These are phyloP conservation scores for Parazoanthus darwini DNA, from an alignment of 92 coral and sea anemone species.

Conservation along the genomic window DNA sequence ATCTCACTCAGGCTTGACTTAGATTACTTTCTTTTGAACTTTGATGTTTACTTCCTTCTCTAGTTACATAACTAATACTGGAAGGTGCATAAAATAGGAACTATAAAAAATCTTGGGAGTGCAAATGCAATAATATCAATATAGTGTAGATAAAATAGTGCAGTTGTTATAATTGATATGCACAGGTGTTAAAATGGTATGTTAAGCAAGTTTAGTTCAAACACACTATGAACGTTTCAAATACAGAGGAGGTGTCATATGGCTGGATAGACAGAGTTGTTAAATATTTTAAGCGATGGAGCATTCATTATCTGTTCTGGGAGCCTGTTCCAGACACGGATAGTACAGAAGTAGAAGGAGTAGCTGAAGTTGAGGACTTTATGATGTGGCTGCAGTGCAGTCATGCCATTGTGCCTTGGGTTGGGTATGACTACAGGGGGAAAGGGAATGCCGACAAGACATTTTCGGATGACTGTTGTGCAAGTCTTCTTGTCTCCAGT, in stretches of 20 bases:
- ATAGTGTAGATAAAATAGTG: not conserved
- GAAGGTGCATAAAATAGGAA: not conserved
- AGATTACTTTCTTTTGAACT: not conserved
- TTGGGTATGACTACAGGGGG: constrained; percentile 18
- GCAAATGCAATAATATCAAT: not conserved
- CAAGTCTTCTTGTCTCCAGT: constrained; percentile 36
- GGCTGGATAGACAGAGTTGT: constrained; percentile 32
- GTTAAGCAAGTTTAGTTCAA: constrained; percentile 1
- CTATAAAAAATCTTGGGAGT: not conserved
- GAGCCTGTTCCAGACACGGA: constrained; percentile 45
- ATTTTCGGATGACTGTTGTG: constrained; percentile 34
- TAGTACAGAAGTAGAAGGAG: constrained; percentile 27
- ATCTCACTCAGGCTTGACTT: too few relatives aligned
- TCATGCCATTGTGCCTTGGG: not conserved
- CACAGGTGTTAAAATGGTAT: not conserved
- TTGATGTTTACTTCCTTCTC: constrained; percentile 9
- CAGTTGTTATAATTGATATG: constrained; percentile 17
- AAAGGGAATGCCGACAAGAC: constrained; percentile 18
- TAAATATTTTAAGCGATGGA: not conserved
- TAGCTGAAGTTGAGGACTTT: constrained; percentile 32
- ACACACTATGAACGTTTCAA: constrained; percentile 22
- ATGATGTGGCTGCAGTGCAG: not conserved
- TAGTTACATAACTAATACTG: constrained; percentile 7
- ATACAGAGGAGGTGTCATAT: constrained; percentile 30
- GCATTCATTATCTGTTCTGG: constrained; percentile 31